phyloP scores from a whole-genome alignment of 2,113 vertebrate species.

The Aptenodytes forsteri region DNA sequence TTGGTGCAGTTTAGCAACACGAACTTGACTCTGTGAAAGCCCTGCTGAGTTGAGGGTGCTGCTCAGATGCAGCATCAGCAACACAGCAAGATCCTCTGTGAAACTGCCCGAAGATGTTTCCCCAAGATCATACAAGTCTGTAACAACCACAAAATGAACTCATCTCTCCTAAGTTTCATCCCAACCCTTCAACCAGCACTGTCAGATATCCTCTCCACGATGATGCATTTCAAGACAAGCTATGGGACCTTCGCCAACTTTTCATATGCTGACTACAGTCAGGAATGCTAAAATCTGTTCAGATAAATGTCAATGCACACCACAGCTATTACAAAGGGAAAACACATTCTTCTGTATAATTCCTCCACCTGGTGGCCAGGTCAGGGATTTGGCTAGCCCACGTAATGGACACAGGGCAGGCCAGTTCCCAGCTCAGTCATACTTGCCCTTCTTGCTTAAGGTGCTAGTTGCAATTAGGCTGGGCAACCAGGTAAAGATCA shows the following conservation, averaged over 20 bases:
- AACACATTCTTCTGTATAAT: slow-evolving; percentile 1
- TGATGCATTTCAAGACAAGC: neutral
- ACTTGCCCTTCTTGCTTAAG: neutral
- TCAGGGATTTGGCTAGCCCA: slow-evolving; percentile 24
- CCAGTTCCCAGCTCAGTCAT: neutral
- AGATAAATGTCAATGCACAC: neutral
- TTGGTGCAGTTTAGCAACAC: fast-evolving
- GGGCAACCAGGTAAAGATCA: neutral
- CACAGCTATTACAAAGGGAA: neutral
- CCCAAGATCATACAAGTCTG: too few species aligned
- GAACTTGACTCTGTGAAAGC: neutral
- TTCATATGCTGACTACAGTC: neutral
- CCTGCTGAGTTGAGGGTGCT: neutral
- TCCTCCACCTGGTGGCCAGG: slow-evolving; percentile 60
- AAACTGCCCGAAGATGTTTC: neutral
- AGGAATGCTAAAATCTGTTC: neutral
- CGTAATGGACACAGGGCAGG: neutral
- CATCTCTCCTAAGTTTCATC: neutral
- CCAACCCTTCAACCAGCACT: neutral
- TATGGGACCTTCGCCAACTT: neutral
- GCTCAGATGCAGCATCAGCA: neutral
- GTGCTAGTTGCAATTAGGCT: neutral
- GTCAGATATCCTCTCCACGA: neutral
- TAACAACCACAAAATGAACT: neutral
- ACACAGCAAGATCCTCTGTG: neutral